Evolutionary conservation across 2,888 invertebrate genomes (phyloP).

Genomic region (Orthosia gothica): DNA sequence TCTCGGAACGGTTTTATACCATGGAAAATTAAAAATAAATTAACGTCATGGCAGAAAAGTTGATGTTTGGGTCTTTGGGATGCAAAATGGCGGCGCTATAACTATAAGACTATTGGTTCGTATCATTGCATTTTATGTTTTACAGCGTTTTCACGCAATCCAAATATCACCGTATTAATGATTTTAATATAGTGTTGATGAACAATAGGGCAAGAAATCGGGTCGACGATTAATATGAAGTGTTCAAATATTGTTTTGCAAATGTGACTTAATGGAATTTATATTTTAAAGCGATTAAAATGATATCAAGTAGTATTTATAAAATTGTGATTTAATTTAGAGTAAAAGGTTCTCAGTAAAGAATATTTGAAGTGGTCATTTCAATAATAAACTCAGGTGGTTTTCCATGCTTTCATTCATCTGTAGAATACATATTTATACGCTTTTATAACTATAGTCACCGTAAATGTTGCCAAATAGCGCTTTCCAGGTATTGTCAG

Average conservation of each 20-base stretch:
- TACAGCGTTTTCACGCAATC: conserved; percentile 34
- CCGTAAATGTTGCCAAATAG: neutral
- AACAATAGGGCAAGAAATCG: conserved; percentile 39
- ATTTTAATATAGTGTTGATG: conserved; percentile 47
- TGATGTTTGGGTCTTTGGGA: too few relatives aligned
- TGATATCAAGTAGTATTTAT: neutral
- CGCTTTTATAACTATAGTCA: too few relatives aligned
- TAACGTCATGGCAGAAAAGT: conserved; percentile 55
- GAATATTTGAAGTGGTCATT: neutral
- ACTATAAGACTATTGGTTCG: conserved; percentile 10
- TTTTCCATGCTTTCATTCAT: too few relatives aligned
- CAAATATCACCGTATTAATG: conserved; percentile 13
- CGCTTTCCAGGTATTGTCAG: neutral
- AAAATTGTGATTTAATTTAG: neutral
- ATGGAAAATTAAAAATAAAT: conserved; percentile 73
- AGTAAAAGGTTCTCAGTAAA: neutral
- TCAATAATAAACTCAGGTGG: too few relatives aligned
- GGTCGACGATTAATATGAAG: conserved; percentile 39
- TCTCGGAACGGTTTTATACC: conserved; percentile 57
- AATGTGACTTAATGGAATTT: conserved; percentile 28
- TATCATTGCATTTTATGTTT: conserved; percentile 37
- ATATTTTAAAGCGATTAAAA: conserved; percentile 16
- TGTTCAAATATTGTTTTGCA: conserved; percentile 41
- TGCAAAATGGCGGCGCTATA: too few relatives aligned
- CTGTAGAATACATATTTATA: too few relatives aligned